phyloP scores from a whole-genome alignment of 2,113 vertebrate genomes.

The Apaloderma vittatum region DNA sequence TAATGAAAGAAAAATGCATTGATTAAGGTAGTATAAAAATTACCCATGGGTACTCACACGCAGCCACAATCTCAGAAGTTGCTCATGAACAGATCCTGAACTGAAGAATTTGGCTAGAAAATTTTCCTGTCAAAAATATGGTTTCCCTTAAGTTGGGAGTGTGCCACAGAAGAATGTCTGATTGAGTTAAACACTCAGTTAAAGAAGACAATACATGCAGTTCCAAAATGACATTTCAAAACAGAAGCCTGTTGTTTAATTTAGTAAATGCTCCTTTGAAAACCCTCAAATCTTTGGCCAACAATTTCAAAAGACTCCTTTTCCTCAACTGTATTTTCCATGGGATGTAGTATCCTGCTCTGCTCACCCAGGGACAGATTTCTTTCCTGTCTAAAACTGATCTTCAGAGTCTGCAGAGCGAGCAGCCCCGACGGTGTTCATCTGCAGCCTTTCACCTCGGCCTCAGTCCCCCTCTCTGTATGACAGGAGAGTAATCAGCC shows the following conservation, averaged over 20 bases:
- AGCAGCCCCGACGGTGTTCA: not conserved
- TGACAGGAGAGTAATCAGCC: not conserved
- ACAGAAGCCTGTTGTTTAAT: conserved; percentile 20
- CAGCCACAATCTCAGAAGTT: not conserved
- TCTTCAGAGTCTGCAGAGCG: conserved; percentile 16
- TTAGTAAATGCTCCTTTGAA: conserved; percentile 27
- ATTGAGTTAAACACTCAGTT: not conserved
- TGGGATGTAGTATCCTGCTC: not conserved
- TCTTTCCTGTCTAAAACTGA: not conserved
- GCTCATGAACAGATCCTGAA: not conserved
- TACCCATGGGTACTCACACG: not conserved
- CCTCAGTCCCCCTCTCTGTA: not conserved
- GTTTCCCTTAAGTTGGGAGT: not conserved
- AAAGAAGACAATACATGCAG: conserved; percentile 7
- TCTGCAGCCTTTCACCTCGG: not conserved
- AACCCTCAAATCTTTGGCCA: not conserved
- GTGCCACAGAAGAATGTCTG: not conserved
- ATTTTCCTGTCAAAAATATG: not conserved
- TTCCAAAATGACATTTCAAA: conserved; percentile 36
- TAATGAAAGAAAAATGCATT: not conserved
- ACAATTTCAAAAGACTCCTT: not conserved
- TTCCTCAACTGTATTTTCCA: not conserved
- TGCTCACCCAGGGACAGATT: not conserved
- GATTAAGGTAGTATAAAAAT: not conserved
- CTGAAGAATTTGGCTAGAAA: not conserved